phyloP scores from a whole-genome alignment of 2,888 invertebrate species.

The Psylliodes chrysocephalus region DNA sequence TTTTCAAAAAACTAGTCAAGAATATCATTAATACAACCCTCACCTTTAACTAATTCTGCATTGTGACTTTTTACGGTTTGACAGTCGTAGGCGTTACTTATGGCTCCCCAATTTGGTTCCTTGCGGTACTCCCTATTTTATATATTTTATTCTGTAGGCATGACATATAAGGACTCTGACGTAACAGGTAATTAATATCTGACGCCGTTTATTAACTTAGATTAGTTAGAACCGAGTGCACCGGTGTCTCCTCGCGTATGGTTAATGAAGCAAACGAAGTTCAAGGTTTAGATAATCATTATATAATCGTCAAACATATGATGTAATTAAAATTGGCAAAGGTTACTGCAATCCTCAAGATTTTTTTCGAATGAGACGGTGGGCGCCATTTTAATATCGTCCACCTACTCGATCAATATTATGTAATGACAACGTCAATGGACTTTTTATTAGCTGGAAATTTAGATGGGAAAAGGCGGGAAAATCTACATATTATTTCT shows the following conservation, averaged over 20 bases:
- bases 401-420: conserved; percentile 7
- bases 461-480: too few relatives aligned
- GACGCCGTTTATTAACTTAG: not conserved
- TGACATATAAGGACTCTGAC: too few relatives aligned
- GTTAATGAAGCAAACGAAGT: conserved; percentile 15
- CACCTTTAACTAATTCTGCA: too few relatives aligned
- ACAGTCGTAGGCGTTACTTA: too few relatives aligned
- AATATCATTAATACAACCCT: too few relatives aligned
- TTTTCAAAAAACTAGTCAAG: too few relatives aligned
- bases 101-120: too few relatives aligned
- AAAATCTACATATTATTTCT: too few relatives aligned
- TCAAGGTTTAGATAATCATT: conserved; percentile 22
- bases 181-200: not conserved
- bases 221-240: not conserved
- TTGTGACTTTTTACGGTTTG: too few relatives aligned
- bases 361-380: conserved; percentile 17
- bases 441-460: conserved; percentile 2
- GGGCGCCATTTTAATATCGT: not conserved
- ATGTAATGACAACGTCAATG: conserved; percentile 14
- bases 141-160: too few relatives aligned
- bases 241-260: not conserved
- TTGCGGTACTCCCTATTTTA: too few relatives aligned
- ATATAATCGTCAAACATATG: conserved; percentile 17
- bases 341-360: conserved; percentile 10
- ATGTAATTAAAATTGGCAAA: conserved; percentile 11